Base-by-base conservation (phyloP, 2,888 invertebrate species). In the Mythimna vitellina region DNA sequence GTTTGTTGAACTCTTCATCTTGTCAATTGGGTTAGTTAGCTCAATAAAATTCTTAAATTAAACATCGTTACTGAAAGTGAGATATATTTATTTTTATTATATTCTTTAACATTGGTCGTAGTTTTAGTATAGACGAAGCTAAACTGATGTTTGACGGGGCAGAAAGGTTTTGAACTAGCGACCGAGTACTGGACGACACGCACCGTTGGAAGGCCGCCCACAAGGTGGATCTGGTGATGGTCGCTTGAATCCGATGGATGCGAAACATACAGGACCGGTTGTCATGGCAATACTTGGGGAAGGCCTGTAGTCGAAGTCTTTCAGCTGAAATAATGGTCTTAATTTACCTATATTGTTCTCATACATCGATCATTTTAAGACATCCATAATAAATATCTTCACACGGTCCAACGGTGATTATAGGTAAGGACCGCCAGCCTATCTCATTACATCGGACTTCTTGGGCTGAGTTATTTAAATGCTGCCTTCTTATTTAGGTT, bases 401-500 rank as follows among this genome's bases (percentile, higher is more conserved):
- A 83, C 79, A 81, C 81, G 79, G 63, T 78, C 57, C 67, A 75
- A 63, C 69, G 64, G 63, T 69, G 69, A 79, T 83, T 76, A 79
- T 72, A 62, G 72, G 65, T 65, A 73, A 73, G 68, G 65, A 63
- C 70, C 61, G 74, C 72, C 67, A 68, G 56, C 65, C 79, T 80
- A 82, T 84, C 82, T 84, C 80, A 86, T 83, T 86, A 85, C 72
- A 71, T 65, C 51, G 58, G 64, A 72, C 76, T 74, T 73, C 74
- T 74, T 77, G 76, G 77, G 75, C 69, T 65, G 54, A 80, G 78
- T 71, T 84, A 82, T 86, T 86, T 83, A 84, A 84, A 84, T 81
- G 80, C 61, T 65, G 66, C 65, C 75, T 82, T 86, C 87, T 85
- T 85, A 82, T 86, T 86, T 75, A 79, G 84, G 86, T 84, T 85